Conservation (phyloP, 92 coral and sea anemone species). For the Metridium senile region DNA sequence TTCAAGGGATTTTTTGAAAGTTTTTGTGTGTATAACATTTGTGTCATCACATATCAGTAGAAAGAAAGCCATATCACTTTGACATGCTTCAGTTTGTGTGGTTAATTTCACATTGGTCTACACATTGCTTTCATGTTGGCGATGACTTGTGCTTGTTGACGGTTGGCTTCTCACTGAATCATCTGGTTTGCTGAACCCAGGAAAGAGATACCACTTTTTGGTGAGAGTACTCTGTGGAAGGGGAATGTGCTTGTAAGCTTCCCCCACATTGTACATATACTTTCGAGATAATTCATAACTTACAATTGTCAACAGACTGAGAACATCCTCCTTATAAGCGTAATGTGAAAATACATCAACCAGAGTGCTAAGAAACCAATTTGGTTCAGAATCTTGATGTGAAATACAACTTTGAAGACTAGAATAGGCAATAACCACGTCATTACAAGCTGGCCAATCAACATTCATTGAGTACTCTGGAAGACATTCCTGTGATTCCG, state of each 20-base stretch:
- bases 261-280: neutral
- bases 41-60: no score
- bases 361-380: constrained; percentile 30
- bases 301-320: constrained; percentile 48
- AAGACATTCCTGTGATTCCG: neutral
- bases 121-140: no score
- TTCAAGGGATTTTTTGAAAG: no score
- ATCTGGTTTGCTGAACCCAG: constrained; percentile 40
- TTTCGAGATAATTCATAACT: constrained; percentile 47
- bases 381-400: neutral
- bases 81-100: no score
- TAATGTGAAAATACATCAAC: constrained; percentile 46
- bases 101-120: no score
- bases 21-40: no score
- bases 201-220: constrained; percentile 60
- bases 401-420: neutral
- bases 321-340: constrained; percentile 63
- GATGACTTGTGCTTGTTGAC: no score
- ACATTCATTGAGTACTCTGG: neutral
- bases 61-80: no score
- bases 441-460: constrained; percentile 11
- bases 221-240: constrained; percentile 51
- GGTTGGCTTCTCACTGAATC: neutral
- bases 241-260: constrained; percentile 50
- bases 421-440: constrained; percentile 47